Evolutionary conservation across 2,888 invertebrate species (phyloP).

Genomic region (Lampropteryx suffumata): DNA sequence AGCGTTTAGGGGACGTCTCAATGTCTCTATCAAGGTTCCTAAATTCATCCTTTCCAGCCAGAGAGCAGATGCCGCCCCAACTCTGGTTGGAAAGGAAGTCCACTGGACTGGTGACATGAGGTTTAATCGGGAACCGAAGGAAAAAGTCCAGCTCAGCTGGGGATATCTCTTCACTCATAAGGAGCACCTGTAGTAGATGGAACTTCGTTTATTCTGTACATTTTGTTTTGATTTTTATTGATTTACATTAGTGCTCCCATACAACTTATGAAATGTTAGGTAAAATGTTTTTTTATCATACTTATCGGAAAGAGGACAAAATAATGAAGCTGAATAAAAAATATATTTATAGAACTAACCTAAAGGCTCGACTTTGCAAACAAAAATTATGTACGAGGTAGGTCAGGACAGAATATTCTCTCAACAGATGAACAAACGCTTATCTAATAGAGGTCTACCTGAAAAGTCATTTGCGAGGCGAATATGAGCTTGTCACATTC

Average conservation of each 20-base stretch:
- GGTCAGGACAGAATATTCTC: too few relatives aligned
- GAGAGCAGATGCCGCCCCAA: slow-evolving; percentile 97
- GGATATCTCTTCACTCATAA: slow-evolving; percentile 93
- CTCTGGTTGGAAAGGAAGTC: slow-evolving; percentile 95
- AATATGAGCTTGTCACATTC: slow-evolving; percentile 98
- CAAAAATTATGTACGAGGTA: too few relatives aligned
- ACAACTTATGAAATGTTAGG: too few relatives aligned
- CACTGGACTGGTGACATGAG: slow-evolving; percentile 96
- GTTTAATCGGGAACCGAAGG: slow-evolving; percentile 94
- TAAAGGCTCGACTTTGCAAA: too few relatives aligned
- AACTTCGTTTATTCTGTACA: too few relatives aligned
- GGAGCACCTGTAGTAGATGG: slow-evolving; percentile 85
- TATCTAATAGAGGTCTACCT: slow-evolving; percentile 75
- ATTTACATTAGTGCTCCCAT: too few relatives aligned
- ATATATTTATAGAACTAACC: too few relatives aligned
- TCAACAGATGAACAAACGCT: too few relatives aligned
- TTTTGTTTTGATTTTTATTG: too few relatives aligned
- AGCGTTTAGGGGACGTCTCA: slow-evolving; percentile 97
- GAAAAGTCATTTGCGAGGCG: slow-evolving; percentile 97
- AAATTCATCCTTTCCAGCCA: slow-evolving; percentile 95
- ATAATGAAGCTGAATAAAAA: too few relatives aligned
- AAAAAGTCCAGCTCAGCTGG: slow-evolving; percentile 95
- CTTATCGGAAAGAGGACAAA: too few relatives aligned
- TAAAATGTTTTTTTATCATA: too few relatives aligned
- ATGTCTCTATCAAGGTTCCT: slow-evolving; percentile 97